Base-by-base conservation (phyloP, 2,888 invertebrate genomes). In the Polydesmus complanatus region DNA sequence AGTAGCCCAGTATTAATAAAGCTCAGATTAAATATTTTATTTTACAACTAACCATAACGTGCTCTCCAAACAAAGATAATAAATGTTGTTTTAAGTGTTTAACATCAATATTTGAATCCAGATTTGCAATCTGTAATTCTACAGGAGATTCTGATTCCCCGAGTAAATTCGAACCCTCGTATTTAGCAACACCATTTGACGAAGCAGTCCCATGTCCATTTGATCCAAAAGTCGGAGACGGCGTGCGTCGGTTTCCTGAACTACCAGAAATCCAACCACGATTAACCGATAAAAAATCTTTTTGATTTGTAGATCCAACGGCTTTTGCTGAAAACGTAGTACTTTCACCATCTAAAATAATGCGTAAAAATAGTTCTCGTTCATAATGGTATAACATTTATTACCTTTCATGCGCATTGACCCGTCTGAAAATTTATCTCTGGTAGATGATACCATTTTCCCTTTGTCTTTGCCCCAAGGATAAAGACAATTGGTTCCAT, bases 71-170 rank as follows among this genome's bases (percentile, higher is more conserved):
- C 64, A 83, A 78, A 27, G 79, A 77, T 54, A 78, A 75, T 19
- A 86, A 75, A 64, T 83, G 78, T 65, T 78, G 79, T 68, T 80
- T 80, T 76, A 85, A 79, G 67, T 85, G 83, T 64, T 80, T 78
- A 1, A 79, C 75, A 69, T 82, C 81, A 66, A 85, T 81, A 64
- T 79, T 81, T 67, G 82, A 81, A 73, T 86, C 86, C 65, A 86
- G 74, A 73, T 85, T 86, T 18, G 83, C 81, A 37, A 86, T 81
- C 65, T 80, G 77, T 56, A 83, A 74, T 69, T 83, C 82, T 18
- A 81, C 77, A 0, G 78, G 76, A 19, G 48, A 51, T 1, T 27
- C 14, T 8, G 5, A 5, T 14, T 19, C 8, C 11, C n/a, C 5
- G n/a, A n/a, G 3, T 19, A 19, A 11, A n/a, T 22, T 51, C 5